Conservation (phyloP, 2,797 vertebrate genomes). For the Coccyzus lansbergi region DNA sequence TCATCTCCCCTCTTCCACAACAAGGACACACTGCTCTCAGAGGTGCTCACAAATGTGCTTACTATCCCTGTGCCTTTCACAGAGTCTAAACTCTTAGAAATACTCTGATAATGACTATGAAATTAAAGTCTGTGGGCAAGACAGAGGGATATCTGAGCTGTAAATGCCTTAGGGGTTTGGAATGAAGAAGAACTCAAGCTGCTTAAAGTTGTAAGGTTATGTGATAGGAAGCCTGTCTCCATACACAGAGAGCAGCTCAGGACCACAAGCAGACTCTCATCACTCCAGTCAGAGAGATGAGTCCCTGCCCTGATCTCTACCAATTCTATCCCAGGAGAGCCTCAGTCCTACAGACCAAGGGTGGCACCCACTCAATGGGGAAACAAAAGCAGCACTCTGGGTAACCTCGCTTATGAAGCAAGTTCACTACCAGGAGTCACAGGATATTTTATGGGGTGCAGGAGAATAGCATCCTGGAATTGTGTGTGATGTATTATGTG, state of each 20-base stretch:
- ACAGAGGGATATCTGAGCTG: not conserved
- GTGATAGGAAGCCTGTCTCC: not conserved
- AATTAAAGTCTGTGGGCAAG: not conserved
- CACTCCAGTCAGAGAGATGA: too few relatives aligned
- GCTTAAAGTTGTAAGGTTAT: not conserved
- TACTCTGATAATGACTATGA: not conserved
- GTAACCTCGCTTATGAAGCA: not conserved
- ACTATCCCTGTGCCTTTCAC: not conserved
- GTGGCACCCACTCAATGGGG: not conserved
- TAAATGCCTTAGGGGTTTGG: not conserved
- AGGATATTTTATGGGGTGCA: accelerated
- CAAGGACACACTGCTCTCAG: not conserved
- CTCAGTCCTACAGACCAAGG: too few relatives aligned
- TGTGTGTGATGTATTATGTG: accelerated
- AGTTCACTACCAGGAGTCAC: not conserved
- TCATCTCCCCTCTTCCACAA: not conserved
- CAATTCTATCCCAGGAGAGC: not conserved
- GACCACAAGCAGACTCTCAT: too few relatives aligned
- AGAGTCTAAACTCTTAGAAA: not conserved
- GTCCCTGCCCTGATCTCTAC: not conserved
- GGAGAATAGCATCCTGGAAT: not conserved
- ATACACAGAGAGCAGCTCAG: not conserved
- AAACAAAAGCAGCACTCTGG: not conserved
- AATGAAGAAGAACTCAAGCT: not conserved
- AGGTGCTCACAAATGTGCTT: not conserved